Evolutionary conservation across 2,888 invertebrate genomes (phyloP), one percentile per base, ranked within the genome.

Genomic region (Actias luna): DNA sequence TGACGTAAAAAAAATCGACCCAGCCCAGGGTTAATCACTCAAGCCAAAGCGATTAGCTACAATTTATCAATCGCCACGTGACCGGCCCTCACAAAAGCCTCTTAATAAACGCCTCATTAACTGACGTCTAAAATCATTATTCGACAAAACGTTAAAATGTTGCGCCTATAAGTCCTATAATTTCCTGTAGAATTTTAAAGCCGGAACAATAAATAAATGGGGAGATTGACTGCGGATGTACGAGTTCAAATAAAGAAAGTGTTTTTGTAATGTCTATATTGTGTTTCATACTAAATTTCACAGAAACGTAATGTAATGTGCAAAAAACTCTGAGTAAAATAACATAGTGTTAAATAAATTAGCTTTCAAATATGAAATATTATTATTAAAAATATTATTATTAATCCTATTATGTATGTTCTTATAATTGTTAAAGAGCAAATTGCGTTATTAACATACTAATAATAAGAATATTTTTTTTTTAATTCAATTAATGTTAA

Each of bases 41-140:
- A 25, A n/a, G 35, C 12, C 36, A 27, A 29, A 52, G 81, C 29
- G 85, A 81, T 86, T 87, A 83, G 74, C 79, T 80, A 80, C 84
- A 83, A 91, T 91, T 88, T 89, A 87, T 90, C 89, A 89, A 87
- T 88, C 87, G 85, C 80, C 78, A 77, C 80, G 77, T 78, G 82
- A 84, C 84, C 82, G 78, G 75, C 80, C 78, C 76, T 76, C 73
- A 78, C 77, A 35, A 77, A 79, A 80, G 76, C 78, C 78, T 82
- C 82, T 83, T 83, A 85, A 86, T 84, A 83, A 83, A 77, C 80
- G 78, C 73, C 71, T 67, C 69, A 61, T 65, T 65, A 66, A 58
- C 35, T 66, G 66, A 63, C 62, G 60, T 68, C 65, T 62, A 57
- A 57, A 57, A 83, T 82, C 80, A 76, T 81, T 82, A 79, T 75